Base-by-base conservation (phyloP, 2,113 vertebrate genomes). In the Oryzias woworae region DNA sequence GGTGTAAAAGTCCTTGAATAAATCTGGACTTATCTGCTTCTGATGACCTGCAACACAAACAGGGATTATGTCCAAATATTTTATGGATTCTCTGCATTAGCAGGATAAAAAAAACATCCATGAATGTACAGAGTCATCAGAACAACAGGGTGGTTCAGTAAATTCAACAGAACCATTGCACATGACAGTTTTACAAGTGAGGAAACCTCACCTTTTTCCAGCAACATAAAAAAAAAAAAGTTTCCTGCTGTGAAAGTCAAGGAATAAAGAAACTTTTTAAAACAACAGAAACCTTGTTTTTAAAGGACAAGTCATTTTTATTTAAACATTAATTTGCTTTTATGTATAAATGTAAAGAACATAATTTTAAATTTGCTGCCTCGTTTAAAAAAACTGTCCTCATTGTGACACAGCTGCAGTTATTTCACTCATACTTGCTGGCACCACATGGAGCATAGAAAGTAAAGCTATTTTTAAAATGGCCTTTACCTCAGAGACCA, bases 11-110 rank as follows among this genome's bases (percentile, higher is more conserved):
- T 95, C 92, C 54, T 84, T 79, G 87, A 99, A 99, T 0, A 94
- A 92, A 45, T 98, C 96, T 0, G 97, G 97, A 62, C 96, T 93
- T 0, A 99, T 94, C 80, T 96, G 96, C 79, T 97, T 99, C 91
- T 98, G 93, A n/a, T 96, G 95, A 41, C 96, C 97, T 99, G 65
- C 16, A 64, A 42, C 16, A 48, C 47, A 17, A 20, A 20, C 46
- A 20, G 7, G 18, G 7, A 18, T 20, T 16, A 45, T n/a, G 17
- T 2, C 17, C 15, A 18, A 17, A 18, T 7, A 7, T 18, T 48
- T 18, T 1, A 48, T n/a, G 45, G 4, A 4, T 20, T 14, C 42
- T 26, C 6, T 7, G 5, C 8, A 14, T 17, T 23, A 65, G 26
- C 24, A 16, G 7, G 1, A 20, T 20, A 20, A 20, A 20, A 20